These are phyloP conservation scores for Cataglyphis albicans DNA, from an alignment of 2,888 invertebrate species.

Conservation along the genomic window DNA sequence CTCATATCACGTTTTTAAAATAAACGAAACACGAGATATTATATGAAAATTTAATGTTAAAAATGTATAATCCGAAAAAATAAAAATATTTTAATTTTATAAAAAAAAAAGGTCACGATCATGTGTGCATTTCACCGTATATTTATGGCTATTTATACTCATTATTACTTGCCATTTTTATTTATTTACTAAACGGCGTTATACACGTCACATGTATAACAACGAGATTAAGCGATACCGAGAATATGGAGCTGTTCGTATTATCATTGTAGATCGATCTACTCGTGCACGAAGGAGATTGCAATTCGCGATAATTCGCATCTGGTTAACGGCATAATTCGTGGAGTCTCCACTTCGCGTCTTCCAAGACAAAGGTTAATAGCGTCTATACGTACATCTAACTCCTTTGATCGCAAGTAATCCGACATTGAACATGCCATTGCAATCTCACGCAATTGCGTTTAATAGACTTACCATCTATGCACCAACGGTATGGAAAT, in stretches of 20 bases:
- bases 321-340: constrained; percentile 53
- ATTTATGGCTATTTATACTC: neutral
- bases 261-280: constrained; percentile 32
- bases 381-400: constrained; percentile 14
- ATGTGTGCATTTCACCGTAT: neutral
- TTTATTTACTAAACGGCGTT: neutral
- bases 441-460: constrained; percentile 19
- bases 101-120: neutral
- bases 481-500: neutral
- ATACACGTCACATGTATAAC: neutral
- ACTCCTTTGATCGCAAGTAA: constrained; percentile 46
- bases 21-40: neutral
- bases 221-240: constrained; percentile 42
- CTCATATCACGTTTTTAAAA: neutral
- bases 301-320: constrained; percentile 37
- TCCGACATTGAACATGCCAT: constrained; percentile 31
- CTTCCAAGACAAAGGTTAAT: constrained; percentile 51
- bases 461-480: constrained; percentile 13
- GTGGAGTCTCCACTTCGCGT: constrained; percentile 43
- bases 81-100: neutral
- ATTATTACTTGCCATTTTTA: constrained; percentile 9
- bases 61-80: neutral
- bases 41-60: neutral
- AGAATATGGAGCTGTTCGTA: constrained; percentile 27
- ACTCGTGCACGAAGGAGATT: constrained; percentile 26